phyloP scores from a whole-genome alignment of 2,797 vertebrate species.

The Balearica regulorum region DNA sequence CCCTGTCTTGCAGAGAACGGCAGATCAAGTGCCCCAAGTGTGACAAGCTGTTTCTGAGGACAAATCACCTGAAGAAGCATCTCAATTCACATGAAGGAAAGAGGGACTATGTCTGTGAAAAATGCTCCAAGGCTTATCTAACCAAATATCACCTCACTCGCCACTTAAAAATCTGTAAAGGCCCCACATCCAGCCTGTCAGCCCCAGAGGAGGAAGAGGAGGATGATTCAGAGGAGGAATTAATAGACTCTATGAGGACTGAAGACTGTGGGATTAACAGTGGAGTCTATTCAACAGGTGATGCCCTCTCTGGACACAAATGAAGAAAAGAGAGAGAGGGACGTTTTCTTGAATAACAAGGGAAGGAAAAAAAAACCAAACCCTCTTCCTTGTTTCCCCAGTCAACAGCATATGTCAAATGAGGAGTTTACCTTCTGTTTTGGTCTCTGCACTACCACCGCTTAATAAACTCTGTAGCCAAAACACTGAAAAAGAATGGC shows the following conservation, averaged over 20 bases:
- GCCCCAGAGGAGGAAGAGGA: slow-evolving; percentile 78
- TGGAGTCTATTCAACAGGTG: slow-evolving; percentile 60
- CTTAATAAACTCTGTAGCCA: slow-evolving; percentile 1
- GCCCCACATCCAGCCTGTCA: slow-evolving; percentile 79
- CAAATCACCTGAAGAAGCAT: slow-evolving; percentile 96
- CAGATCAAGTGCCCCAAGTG: slow-evolving; percentile 96
- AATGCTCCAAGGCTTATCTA: slow-evolving; percentile 96
- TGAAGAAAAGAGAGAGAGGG: not conserved
- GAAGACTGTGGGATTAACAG: slow-evolving; percentile 68
- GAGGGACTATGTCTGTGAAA: slow-evolving; percentile 96
- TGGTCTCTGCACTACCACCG: not conserved
- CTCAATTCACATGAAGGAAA: slow-evolving; percentile 97
- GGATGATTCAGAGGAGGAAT: slow-evolving; percentile 77
- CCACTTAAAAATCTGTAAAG: slow-evolving; percentile 98
- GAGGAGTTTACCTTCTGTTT: not conserved
- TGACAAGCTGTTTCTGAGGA: slow-evolving; percentile 93
- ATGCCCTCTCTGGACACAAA: slow-evolving; percentile 65
- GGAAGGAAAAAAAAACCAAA: not conserved
- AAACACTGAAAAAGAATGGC: not conserved
- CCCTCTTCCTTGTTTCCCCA: not conserved
- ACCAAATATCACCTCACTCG: slow-evolving; percentile 98
- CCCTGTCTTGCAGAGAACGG: slow-evolving; percentile 80
- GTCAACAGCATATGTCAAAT: not conserved
- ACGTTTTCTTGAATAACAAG: not conserved
- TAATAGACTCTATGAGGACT: slow-evolving; percentile 64